Percentiles rank a stretch among this genome's conserved stretches.
Evolutionary conservation across 2,113 vertebrate genomes (phyloP).

Genomic region (Odobenus rosmarus): DNA sequence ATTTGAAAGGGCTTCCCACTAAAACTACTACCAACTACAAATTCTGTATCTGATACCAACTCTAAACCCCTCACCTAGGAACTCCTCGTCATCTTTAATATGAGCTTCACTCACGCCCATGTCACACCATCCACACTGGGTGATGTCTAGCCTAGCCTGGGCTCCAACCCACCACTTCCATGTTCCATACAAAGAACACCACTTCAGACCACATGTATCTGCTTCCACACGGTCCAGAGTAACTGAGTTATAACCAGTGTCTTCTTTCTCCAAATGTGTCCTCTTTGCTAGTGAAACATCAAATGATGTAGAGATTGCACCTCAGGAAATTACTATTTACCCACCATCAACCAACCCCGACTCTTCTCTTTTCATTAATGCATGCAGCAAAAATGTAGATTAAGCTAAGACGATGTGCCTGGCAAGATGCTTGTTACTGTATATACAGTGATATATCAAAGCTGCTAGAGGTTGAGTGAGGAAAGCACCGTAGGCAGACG

Average conservation of each 20-base stretch:
- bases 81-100: not conserved
- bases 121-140: not conserved
- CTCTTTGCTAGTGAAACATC: conserved; percentile 15
- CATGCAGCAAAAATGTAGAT: not conserved
- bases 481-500: not conserved
- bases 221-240: not conserved
- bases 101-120: not conserved
- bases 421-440: not conserved
- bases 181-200: not conserved
- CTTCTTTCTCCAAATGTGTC: not conserved
- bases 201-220: not conserved
- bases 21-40: not conserved
- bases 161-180: not conserved
- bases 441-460: not conserved
- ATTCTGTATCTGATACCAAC: not conserved
- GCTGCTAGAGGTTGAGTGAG: not conserved
- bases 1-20: not conserved
- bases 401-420: not conserved
- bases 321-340: not conserved
- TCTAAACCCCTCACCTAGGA: not conserved
- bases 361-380: not conserved
- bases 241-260: not conserved
- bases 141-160: not conserved
- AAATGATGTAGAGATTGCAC: not conserved
- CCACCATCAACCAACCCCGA: not conserved